Percentiles rank a stretch among this genome's conserved stretches.
Conservation (phyloP, 2,113 vertebrate genomes). For the Setophaga coronata region DNA sequence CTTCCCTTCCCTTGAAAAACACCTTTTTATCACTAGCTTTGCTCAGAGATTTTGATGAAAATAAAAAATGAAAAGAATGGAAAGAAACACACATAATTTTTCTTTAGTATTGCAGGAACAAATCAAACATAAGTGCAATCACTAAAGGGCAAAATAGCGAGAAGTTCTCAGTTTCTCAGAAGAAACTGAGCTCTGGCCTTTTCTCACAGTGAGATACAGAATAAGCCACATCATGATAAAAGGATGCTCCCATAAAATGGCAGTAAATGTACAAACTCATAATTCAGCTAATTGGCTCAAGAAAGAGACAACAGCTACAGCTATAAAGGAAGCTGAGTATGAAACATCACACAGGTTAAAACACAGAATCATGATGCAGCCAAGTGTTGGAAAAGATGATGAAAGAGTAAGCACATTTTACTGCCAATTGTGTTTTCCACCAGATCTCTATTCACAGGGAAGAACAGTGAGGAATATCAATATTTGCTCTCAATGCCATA, state of each 20-base stretch:
- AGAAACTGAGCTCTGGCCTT: neutral
- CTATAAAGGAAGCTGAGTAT: neutral
- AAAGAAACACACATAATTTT: neutral
- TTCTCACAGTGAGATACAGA: neutral
- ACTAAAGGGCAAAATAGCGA: neutral
- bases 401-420: neutral
- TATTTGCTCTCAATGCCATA: conserved; percentile 23
- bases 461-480: neutral
- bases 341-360: neutral
- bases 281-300: neutral
- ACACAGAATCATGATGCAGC: neutral
- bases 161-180: neutral
- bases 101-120: neutral
- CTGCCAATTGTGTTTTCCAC: conserved; percentile 3
- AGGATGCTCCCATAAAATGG: neutral
- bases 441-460: neutral
- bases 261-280: neutral
- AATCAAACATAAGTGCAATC: neutral
- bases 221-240: neutral
- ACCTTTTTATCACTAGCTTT: neutral
- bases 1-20: neutral
- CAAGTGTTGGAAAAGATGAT: neutral
- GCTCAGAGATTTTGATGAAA: neutral
- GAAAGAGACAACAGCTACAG: neutral
- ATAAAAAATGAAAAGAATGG: neutral